Base-by-base conservation (phyloP, 1,140 invertebrate genomes). In the Drosophila sturtevanti region DNA sequence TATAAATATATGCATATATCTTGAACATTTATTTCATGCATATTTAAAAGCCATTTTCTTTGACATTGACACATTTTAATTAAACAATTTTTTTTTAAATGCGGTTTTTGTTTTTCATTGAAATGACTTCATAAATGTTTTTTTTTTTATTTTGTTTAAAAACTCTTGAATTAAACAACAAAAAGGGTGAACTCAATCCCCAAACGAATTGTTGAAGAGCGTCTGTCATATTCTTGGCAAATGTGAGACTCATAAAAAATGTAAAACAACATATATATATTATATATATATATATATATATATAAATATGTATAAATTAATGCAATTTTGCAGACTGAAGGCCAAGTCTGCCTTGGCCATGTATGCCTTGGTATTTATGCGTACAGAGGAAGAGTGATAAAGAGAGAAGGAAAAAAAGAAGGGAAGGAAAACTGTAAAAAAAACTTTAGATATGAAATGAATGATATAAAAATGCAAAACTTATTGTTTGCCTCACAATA, bases 181-280 rank as follows among this genome's bases (percentile, higher is more conserved):
- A 55, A 68, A 65, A 67, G 41, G 41, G 21, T 48, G 41, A 48
- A 21, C 16, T 10, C 58, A 38, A 82, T 21, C 63, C 63, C 70
- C 60, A 68, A 67, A 59, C 31, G 77, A 63, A 63, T 82, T 70
- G 56, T 82, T 70, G 69, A 82, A 54, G 58, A 44, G 60, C 77
- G 59, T 63, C 72, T 68, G 72, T 18, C 55, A 54, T 35, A 77
- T 81, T 81, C 44, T 87, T 85, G 82, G 78, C 81, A 85, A 55
- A 58, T 34, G 64, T 74, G 81, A 77, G 68, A 77, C 44, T 61
- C 63, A 66, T 77, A 77, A 77, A 77, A 52, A 64, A 66, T 75
- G 59, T 62, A 61, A 14, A 14, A 80, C 63, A 78, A 51, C 62
- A 41, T n/a, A n/a, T n/a, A 21, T 14, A 48, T 21, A 21, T 48